Conservation (phyloP, 1,140 invertebrate genomes). For the Yoshiicerus persimilis region DNA sequence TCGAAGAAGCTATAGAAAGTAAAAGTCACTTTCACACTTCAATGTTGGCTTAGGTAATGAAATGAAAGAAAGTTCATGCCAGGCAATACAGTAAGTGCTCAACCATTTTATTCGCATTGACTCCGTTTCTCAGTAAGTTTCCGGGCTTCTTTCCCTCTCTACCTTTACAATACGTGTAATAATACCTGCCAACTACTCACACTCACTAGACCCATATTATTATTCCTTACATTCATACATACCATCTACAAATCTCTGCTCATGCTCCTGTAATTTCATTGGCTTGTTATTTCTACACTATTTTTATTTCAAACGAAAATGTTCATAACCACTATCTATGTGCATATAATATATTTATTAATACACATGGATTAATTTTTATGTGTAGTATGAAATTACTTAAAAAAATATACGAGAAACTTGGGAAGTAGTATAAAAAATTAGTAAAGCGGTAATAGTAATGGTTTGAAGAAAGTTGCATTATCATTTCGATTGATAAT, state of each 20-base stretch:
- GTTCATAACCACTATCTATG: too few species aligned
- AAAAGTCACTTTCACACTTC: constrained; percentile 17
- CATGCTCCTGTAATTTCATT: neutral
- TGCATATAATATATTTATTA: too few species aligned
- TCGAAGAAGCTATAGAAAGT: neutral
- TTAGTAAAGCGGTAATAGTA: too few species aligned
- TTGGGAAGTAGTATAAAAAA: too few species aligned
- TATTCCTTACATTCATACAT: neutral
- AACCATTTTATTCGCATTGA: constrained; percentile 21
- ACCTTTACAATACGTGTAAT: neutral
- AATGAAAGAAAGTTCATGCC: neutral
- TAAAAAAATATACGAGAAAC: too few species aligned
- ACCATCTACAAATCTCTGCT: neutral
- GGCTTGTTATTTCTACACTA: too few species aligned
- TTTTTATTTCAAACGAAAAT: too few species aligned
- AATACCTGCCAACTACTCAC: neutral
- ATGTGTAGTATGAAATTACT: too few species aligned
- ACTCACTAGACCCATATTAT: neutral
- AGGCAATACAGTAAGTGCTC: neutral
- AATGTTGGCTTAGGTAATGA: neutral
- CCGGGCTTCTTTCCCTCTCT: neutral
- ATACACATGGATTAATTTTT: too few species aligned
- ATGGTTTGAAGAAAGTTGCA: neutral
- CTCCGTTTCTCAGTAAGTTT: neutral
- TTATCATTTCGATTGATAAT: neutral